Evolutionary conservation across 2,888 invertebrate species (phyloP).

Genomic region (Ferdinandea cuprea): DNA sequence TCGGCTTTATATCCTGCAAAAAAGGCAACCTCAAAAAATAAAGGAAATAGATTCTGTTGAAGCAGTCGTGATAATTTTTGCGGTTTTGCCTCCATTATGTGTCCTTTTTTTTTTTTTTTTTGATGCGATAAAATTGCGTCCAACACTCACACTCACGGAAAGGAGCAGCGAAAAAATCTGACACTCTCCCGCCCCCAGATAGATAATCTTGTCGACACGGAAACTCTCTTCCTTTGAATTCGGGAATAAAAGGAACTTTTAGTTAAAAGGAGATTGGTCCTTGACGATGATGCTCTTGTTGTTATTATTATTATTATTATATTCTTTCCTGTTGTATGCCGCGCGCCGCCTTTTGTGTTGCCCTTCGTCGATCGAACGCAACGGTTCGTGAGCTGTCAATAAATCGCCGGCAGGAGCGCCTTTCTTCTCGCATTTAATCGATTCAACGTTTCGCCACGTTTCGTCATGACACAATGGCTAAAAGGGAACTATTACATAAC

Average conservation of each 20-base stretch:
- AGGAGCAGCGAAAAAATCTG: slow-evolving; percentile 10
- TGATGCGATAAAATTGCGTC: slow-evolving; percentile 46
- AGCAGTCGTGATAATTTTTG: slow-evolving; percentile 61
- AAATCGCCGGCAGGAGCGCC: slow-evolving; percentile 71
- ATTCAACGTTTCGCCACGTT: slow-evolving; percentile 61
- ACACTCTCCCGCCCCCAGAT: too few species aligned
- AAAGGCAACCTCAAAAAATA: slow-evolving; percentile 1
- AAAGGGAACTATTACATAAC: slow-evolving; percentile 34
- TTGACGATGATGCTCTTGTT: slow-evolving; percentile 71
- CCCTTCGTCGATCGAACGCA: background rate
- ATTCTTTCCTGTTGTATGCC: slow-evolving; percentile 21
- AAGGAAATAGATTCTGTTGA: slow-evolving; percentile 38
- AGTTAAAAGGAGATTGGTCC: slow-evolving; percentile 68
- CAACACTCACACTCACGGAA: slow-evolving; percentile 28
- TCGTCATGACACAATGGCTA: slow-evolving; percentile 38
- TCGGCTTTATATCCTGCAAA: background rate
- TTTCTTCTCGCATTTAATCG: slow-evolving; percentile 71
- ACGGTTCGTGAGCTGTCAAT: slow-evolving; percentile 55
- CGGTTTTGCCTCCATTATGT: slow-evolving; percentile 57
- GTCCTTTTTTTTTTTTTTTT: slow-evolving; percentile 37
- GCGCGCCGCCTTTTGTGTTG: slow-evolving; percentile 58
- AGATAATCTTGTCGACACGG: slow-evolving; percentile 47
- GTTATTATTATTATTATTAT: slow-evolving; percentile 54
- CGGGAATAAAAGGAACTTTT: slow-evolving; percentile 34
- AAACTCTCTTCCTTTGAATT: background rate